These are phyloP conservation scores for Psylliodes chrysocephalus DNA, from an alignment of 2,888 invertebrate genomes.

Conservation along the genomic window DNA sequence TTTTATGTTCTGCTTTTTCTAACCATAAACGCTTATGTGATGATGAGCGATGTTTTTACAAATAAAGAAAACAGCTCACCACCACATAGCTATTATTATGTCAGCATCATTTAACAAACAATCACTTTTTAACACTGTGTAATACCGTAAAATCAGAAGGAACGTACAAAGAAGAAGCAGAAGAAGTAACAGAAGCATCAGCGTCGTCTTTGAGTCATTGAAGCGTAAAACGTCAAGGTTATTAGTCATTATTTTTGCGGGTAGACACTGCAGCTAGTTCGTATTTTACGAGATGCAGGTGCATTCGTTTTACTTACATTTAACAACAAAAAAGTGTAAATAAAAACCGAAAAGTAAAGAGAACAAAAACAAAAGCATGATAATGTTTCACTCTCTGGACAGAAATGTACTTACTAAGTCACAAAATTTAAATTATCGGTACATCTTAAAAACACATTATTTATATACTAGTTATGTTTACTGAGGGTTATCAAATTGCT, in stretches of 20 bases:
- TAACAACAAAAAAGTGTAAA: background rate
- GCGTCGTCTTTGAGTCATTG: background rate
- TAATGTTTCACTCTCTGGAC: no score
- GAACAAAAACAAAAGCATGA: background rate
- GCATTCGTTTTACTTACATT: background rate
- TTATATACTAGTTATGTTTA: no score
- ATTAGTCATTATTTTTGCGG: background rate
- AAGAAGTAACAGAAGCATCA: background rate
- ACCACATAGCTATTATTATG: no score
- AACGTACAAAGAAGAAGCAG: background rate
- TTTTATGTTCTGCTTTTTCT: no score
- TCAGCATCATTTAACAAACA: background rate
- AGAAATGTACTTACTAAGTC: no score
- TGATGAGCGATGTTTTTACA: no score
- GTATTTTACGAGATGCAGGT: background rate
- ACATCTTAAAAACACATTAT: no score
- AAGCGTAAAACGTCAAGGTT: background rate
- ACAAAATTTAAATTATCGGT: no score
- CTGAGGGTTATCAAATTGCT: no score
- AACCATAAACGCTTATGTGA: no score
- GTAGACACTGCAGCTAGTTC: background rate
- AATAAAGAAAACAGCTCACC: no score
- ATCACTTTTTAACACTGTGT: background rate
- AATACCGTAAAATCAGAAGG: background rate
- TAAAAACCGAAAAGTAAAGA: background rate